Base-by-base conservation (phyloP, 2,113 vertebrate species). In the Riparia riparia region DNA sequence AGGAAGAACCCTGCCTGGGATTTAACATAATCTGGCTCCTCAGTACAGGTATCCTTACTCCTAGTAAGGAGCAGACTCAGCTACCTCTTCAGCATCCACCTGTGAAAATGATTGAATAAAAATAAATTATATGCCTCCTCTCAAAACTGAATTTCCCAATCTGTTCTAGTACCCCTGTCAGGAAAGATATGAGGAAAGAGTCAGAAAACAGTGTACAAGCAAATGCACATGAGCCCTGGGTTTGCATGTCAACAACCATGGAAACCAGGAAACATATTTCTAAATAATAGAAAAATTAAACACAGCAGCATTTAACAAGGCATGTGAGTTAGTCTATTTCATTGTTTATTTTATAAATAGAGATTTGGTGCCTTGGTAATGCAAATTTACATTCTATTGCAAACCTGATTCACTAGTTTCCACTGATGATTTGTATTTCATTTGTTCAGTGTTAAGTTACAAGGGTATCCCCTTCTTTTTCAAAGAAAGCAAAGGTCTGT, bases 161-260 rank as follows among this genome's bases (percentile, higher is more conserved):
- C 7, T 1, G 1, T 73, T 26, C 29, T 12, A 14, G 13, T 57
- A 32, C 1, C 6, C 12, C 26, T 34, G 31, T 5, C 12, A 49
- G n/a, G 24, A 90, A 66, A 71, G 9, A 28, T 11, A 29, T 3
- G 22, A 79, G 37, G 17, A 74, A 56, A 37, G 19, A n/a, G 34
- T 17, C 56, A 51, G 34, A 42, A 12, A 29, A 53, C 9, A 58
- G 17, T 16, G 25, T n/a, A 65, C 7, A 49, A 32, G 41, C 2
- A 57, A 80, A 80, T 16, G n/a, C 1, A 18, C 10, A 8, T 14
- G 8, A 2, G 1, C 26, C 6, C 22, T 65, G 32, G 9, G 19
- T 74, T 82, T 65, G 4, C n/a, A 31, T 74, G 71, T 45, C 21
- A 56, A 26, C 11, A 42, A 28, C 18, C 4, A 12, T 21, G 41